Evolutionary conservation across 2,113 vertebrate genomes (phyloP), one percentile per base, ranked within the genome.

Genomic region (Nothobranchius furzeri): DNA sequence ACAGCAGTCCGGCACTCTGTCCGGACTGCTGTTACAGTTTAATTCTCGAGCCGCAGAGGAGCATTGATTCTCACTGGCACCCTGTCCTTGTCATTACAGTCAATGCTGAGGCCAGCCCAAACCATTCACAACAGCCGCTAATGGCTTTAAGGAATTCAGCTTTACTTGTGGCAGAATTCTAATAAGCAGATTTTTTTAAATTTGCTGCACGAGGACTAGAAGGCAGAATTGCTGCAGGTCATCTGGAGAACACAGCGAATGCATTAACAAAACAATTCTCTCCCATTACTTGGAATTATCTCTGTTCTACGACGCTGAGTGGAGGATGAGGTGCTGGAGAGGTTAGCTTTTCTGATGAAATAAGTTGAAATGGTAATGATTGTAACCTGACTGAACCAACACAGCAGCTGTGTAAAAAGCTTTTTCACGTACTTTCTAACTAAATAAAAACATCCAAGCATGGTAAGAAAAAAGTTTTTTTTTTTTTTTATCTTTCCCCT

Each of bases 41-140:
- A 79, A 82, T 76, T 85, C 79, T 77, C 75, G 64, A 82, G 82
- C 78, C 82, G 63, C 78, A 72, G 82, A 77, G 76, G 76, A 42
- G 68, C 86, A 90, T 90, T 51, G 89, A 90, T 90, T 88, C 86
- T 77, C 73, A 50, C 77, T 76, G 75, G 82, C 86, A 86, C 73
- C 84, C 78, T 60, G 82, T 86, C 85, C 82, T 65, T 74, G 78
- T 89, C 87, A 73, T 85, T 89, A 77, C 64, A 74, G 85, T 87
- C 82, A 56, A 87, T 88, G 79, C 74, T 40, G 79, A 85, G 84
- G 75, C 87, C 81, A 61, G 72, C 82, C 70, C 80, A 68, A 81
- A 87, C 74, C 82, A 40, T 81, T 82, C 78, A 74, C 70, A 81
- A 73, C 83, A 73, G 80, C 76, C 71, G 25, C 84, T 88, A 91